Conservation (phyloP, 30 jellyfish, hydroid and myxozoan species). For the Aurelia sp. region DNA sequence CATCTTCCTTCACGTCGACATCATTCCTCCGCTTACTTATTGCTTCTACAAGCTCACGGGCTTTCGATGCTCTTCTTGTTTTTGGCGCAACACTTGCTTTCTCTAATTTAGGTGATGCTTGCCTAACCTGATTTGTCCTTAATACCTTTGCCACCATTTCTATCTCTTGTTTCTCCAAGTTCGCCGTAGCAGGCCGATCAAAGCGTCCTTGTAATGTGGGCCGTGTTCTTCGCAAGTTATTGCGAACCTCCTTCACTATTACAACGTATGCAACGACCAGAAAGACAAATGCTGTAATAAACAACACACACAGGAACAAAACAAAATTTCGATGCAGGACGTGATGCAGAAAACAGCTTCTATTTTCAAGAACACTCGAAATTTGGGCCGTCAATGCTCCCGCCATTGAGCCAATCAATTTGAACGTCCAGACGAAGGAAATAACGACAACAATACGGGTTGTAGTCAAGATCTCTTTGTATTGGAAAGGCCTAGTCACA, state of each 20-base stretch:
- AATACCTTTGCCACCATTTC: too few species aligned
- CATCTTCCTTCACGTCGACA: neutral
- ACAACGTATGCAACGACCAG: conserved; percentile 7
- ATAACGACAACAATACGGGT: neutral
- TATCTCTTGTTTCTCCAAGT: too few species aligned
- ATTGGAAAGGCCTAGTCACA: conserved; percentile 35
- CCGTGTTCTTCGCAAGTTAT: conserved; percentile 23
- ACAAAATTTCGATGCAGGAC: neutral
- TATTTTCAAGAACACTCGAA: neutral
- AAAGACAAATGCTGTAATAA: neutral
- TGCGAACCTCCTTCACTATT: conserved; percentile 33
- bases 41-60: too few species aligned
- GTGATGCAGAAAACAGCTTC: conserved; percentile 11
- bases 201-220: too few species aligned
- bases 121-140: too few species aligned
- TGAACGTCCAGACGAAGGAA: neutral
- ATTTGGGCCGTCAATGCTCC: neutral
- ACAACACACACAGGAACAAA: neutral
- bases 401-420: neutral
- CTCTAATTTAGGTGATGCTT: too few species aligned
- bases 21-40: too few species aligned
- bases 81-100: too few species aligned
- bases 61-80: too few species aligned
- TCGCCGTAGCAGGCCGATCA: too few species aligned
- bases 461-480: conserved; percentile 25